These are phyloP conservation scores for Zygothrica quintamaculata DNA, from an alignment of 2,888 invertebrate genomes.

Conservation along the genomic window DNA sequence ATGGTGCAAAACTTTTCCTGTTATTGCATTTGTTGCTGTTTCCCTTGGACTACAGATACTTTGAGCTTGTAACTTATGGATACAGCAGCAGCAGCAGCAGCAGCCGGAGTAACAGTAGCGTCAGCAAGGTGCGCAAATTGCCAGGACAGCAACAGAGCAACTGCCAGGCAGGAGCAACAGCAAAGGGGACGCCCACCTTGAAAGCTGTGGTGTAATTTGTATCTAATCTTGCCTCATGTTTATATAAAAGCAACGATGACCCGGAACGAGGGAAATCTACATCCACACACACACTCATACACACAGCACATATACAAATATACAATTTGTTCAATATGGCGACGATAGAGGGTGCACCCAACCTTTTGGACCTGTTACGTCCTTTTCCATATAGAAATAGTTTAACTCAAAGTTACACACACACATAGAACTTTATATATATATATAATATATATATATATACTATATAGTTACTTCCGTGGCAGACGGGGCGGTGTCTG, in stretches of 20 bases:
- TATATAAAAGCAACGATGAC: constrained; percentile 74
- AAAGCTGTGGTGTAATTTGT: constrained; percentile 79
- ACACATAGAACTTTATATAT: constrained; percentile 3
- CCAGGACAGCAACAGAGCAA: constrained; percentile 24
- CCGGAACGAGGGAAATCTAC: constrained; percentile 43
- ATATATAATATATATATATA: constrained; percentile 1
- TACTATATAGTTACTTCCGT: constrained; percentile 15
- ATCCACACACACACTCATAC: constrained; percentile 10
- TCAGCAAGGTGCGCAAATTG: constrained; percentile 65
- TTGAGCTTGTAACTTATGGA: constrained; percentile 72
- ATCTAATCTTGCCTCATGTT: constrained; percentile 81
- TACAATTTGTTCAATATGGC: constrained; percentile 75
- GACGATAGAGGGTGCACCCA: constrained; percentile 33
- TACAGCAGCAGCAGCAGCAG: constrained; percentile 35
- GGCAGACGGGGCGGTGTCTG: constrained; percentile 32
- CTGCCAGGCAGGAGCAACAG: constrained; percentile 1
- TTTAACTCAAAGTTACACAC: constrained; percentile 32
- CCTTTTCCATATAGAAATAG: constrained; percentile 10
- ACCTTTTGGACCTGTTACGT: constrained; percentile 20
- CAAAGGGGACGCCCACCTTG: constrained; percentile 61
- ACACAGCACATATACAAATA: constrained; percentile 11
- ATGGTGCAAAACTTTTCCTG: constrained; percentile 63
- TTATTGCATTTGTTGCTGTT: constrained; percentile 67
- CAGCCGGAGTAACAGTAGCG: constrained; percentile 9
- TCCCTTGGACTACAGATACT: constrained; percentile 58